Percentiles rank a stretch among this genome's conserved stretches.
These are phyloP conservation scores for Ciconia maguari DNA, from an alignment of 2,113 vertebrate species.

Conservation along the genomic window DNA sequence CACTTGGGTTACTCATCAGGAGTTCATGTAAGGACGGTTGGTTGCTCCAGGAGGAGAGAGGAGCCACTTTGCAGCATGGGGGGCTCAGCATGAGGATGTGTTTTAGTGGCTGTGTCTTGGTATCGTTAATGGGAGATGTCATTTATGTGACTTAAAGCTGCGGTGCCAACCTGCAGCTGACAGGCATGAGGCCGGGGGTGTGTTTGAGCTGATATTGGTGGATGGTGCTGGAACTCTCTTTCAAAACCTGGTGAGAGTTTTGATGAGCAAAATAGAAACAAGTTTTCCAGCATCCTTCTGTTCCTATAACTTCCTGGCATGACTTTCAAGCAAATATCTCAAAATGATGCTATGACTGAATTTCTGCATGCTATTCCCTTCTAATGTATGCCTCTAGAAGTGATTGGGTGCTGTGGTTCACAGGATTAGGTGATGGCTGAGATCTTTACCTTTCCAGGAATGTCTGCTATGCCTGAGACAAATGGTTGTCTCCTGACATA, in stretches of 20 bases:
- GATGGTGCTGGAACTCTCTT: background rate
- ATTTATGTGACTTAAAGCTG: background rate
- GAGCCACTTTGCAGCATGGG: background rate
- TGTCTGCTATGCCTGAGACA: background rate
- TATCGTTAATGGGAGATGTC: background rate
- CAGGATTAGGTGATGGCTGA: background rate
- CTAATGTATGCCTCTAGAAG: background rate
- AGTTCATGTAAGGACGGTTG: background rate
- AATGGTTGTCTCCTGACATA: background rate
- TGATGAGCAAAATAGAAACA: constrained; percentile 12
- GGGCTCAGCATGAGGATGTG: background rate
- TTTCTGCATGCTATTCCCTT: background rate
- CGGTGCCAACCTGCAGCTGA: background rate
- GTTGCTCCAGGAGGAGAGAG: background rate
- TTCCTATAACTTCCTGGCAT: background rate
- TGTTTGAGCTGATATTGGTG: background rate
- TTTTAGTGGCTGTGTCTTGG: background rate
- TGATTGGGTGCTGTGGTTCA: background rate
- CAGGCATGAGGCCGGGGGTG: background rate
- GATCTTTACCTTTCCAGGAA: background rate
- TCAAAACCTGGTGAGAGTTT: constrained; percentile 7
- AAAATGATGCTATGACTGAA: background rate
- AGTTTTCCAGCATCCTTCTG: constrained; percentile 11
- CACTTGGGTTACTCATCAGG: background rate
- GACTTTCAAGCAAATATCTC: background rate